A percentile compares a stretch with the other conserved stretches of the same genome.
phyloP scores from a whole-genome alignment of 92 coral and sea anemone species.

The Porites lobata region DNA sequence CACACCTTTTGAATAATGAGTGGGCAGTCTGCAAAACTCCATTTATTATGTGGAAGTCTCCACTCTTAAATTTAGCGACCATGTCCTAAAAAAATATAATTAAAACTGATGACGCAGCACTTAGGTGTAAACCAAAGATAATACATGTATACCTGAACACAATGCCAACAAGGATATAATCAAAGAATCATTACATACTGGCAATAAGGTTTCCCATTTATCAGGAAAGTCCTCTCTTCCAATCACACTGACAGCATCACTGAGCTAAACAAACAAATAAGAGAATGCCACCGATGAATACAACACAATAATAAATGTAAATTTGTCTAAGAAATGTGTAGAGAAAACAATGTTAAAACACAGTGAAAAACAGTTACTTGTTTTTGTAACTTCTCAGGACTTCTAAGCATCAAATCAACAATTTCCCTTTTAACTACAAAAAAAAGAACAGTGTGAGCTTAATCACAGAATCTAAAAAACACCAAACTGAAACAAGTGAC shows the following conservation, averaged over 20 bases:
- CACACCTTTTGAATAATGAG: slow-evolving; percentile 93
- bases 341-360: neutral
- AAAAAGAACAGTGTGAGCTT: neutral
- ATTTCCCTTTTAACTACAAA: slow-evolving; percentile 83
- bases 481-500: no score
- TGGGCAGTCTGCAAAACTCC: slow-evolving; percentile 99
- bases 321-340: neutral
- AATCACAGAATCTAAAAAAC: no score
- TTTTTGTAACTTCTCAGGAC: slow-evolving; percentile 94
- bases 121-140: neutral
- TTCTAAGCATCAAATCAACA: slow-evolving; percentile 94
- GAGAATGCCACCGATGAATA: neutral
- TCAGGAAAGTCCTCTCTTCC: slow-evolving; percentile 98
- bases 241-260: slow-evolving; percentile 99
- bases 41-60: slow-evolving; percentile 92
- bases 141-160: neutral
- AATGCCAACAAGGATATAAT: neutral
- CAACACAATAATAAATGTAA: no score
- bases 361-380: slow-evolving; percentile 65
- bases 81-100: slow-evolving; percentile 73
- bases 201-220: slow-evolving; percentile 87
- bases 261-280: slow-evolving; percentile 63
- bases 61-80: slow-evolving; percentile 83
- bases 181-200: slow-evolving; percentile 63
- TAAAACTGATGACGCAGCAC: neutral